Percentiles rank a stretch among this genome's conserved stretches.
Conservation (phyloP, 2,113 vertebrate genomes). For the Junco hyemalis region DNA sequence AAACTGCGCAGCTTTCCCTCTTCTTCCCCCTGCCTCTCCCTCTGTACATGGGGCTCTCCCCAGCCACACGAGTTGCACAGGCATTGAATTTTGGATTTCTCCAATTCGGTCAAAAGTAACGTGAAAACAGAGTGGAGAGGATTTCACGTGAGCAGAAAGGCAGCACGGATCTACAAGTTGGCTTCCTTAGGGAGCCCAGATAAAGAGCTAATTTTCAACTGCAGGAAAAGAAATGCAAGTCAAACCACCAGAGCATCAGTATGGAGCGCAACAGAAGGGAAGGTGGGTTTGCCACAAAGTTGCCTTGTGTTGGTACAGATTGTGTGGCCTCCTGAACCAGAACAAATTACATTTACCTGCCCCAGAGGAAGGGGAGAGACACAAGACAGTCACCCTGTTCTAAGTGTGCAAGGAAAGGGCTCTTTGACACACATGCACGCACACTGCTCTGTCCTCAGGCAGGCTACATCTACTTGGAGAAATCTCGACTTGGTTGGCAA, state of each 20-base stretch:
- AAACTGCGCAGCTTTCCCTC: not conserved
- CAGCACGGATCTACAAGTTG: not conserved
- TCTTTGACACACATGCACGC: not conserved
- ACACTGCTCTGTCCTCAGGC: not conserved
- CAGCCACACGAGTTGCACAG: rapidly evolving
- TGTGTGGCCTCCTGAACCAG: not conserved
- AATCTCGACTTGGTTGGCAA: not conserved
- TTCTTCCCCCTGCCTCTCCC: not conserved
- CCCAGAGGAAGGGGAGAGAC: not conserved
- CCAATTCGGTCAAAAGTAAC: not conserved
- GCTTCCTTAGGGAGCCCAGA: not conserved
- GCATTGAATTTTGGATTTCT: not conserved
- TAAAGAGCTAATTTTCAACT: not conserved
- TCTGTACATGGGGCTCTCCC: not conserved
- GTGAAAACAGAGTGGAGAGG: not conserved
- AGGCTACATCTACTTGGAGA: not conserved
- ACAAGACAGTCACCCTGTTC: not conserved
- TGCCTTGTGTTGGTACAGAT: not conserved
- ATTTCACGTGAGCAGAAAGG: not conserved
- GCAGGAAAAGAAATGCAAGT: not conserved
- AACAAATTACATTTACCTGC: not conserved
- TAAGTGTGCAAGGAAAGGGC: not conserved
- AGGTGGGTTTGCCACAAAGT: not conserved
- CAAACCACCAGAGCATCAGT: not conserved
- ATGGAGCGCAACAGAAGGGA: not conserved